Percentiles rank a stretch among this genome's conserved stretches.
Evolutionary conservation across 2,888 invertebrate genomes (phyloP).

Genomic region (Drosophila lutescens): DNA sequence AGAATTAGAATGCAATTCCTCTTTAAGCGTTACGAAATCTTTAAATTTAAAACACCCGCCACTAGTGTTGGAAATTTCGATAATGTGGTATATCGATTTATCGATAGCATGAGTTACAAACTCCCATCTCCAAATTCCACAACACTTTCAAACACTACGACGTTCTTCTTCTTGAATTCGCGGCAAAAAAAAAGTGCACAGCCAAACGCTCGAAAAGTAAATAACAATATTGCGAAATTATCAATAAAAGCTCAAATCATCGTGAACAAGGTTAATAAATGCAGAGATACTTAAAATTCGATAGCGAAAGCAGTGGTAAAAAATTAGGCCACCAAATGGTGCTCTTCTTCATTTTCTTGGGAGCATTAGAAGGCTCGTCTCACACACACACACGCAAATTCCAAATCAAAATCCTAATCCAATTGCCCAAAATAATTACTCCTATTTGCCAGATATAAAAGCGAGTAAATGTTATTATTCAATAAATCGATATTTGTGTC

Average conservation of each 20-base stretch:
- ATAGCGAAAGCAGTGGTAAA: not conserved
- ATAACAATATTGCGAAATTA: constrained; percentile 22
- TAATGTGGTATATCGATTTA: not conserved
- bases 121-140: constrained; percentile 2
- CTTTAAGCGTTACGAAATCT: too few relatives aligned
- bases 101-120: not conserved
- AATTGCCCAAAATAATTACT: constrained; percentile 22
- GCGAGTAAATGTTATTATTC: constrained; percentile 4
- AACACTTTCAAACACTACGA: constrained; percentile 1
- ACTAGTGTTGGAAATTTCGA: not conserved
- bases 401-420: constrained; percentile 6
- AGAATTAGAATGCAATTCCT: too few relatives aligned
- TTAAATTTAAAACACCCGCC: not conserved
- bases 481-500: constrained; percentile 38
- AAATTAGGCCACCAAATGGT: constrained; percentile 28
- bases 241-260: not conserved
- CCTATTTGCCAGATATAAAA: constrained; percentile 7
- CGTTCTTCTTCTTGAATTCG: constrained; percentile 16
- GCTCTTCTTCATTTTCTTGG: constrained; percentile 11
- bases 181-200: constrained; percentile 18
- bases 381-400: constrained; percentile 8
- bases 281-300: not conserved
- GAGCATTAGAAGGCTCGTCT: constrained; percentile 35
- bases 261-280: not conserved
- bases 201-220: constrained; percentile 34